These are phyloP conservation scores for Drepana falcataria DNA, from an alignment of 2,888 invertebrate species.

Conservation along the genomic window DNA sequence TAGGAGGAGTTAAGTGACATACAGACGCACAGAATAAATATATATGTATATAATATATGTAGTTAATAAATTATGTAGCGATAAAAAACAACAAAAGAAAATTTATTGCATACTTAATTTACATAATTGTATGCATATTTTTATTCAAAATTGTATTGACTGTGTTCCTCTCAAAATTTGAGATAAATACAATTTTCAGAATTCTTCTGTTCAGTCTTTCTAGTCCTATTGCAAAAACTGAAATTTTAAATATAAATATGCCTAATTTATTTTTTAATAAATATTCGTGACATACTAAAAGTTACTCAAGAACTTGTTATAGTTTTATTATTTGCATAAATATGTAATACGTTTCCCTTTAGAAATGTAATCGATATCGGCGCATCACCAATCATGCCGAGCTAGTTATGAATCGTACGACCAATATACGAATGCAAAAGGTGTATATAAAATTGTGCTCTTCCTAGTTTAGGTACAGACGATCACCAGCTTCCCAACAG, in stretches of 20 bases:
- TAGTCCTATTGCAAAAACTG: not conserved
- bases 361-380: conserved; percentile 18
- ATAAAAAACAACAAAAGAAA: not conserved
- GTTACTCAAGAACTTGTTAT: not conserved
- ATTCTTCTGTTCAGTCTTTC: no score
- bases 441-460: conserved; percentile 54
- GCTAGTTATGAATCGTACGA: conserved; percentile 37
- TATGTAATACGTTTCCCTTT: conserved; percentile 11
- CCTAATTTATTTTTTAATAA: not conserved
- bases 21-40: no score
- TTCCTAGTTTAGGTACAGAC: conserved; percentile 38
- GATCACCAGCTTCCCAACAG: conserved; percentile 27
- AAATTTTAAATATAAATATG: not conserved
- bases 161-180: no score
- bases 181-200: no score
- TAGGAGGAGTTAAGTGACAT: no score
- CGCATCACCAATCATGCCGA: conserved; percentile 24
- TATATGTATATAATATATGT: not conserved
- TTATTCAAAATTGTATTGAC: not conserved
- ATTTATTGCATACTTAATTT: not conserved
- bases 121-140: not conserved
- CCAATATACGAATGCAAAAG: conserved; percentile 34
- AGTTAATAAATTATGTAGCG: not conserved
- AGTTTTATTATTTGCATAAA: conserved; percentile 18
- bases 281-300: not conserved